Evolutionary conservation across 2,888 invertebrate species (phyloP), one percentile per base, ranked within the genome.

Genomic region (Drosophila eohydei): DNA sequence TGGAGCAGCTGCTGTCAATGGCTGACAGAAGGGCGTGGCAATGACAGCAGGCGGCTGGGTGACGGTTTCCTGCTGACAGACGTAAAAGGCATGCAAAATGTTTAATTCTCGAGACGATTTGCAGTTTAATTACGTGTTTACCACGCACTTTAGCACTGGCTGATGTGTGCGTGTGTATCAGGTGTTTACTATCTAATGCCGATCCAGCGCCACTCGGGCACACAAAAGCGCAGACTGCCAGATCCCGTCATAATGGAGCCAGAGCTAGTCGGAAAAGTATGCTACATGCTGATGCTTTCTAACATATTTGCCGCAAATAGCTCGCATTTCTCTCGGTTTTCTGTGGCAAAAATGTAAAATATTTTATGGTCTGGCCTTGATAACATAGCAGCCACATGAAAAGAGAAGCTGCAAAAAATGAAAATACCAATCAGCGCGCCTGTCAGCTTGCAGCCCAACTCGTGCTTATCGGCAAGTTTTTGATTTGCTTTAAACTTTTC

Each of bases 81-180:
- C 64, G 55, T 68, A 70, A 87, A 74, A 68, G 81, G 68, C 89
- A 81, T 60, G 57, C 69, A 66, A 70, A 80, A 78, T 77, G 74
- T 72, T 84, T 83, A 83, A 90, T 86, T 83, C 89, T 79, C 75
- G 71, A 78, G 81, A 83, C 78, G 76, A 73, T 83, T 80, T 74
- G 68, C 65, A 78, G 85, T 81, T 84, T 88, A 91, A 90, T 91
- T 90, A 91, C 78, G 86, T 89, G 83, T 86, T 88, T 77, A 75
- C 72, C 78, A 62, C 74, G 66, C 70, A 72, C 71, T 80, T 74
- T 66, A 65, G 52, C 28, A 11, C 38, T 32, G 41, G 43, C 30
- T 34, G 41, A 5, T 62, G 16, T 63, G n/a, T 36, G 55, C 51
- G 32, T 64, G 50, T 59, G 43, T 44, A 36, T 38, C 70, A 73